phyloP scores from a whole-genome alignment of 2,888 invertebrate species.

The Thymelicus sylvestris region DNA sequence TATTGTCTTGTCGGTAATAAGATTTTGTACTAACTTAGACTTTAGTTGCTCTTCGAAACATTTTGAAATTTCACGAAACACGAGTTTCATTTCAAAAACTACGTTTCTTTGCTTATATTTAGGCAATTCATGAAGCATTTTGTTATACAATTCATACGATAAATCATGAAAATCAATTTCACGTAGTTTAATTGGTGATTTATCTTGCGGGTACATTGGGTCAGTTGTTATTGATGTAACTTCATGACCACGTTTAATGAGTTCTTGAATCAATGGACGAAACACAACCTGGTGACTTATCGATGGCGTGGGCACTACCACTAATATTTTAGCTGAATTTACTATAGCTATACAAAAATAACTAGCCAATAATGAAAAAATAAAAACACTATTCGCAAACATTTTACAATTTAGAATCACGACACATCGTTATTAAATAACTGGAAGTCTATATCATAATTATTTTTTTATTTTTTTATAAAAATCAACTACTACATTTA shows the following conservation, averaged over 20 bases:
- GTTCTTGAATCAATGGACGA: conserved; percentile 1
- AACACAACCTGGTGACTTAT: conserved; percentile 35
- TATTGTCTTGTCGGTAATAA: not conserved
- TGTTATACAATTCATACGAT: not conserved
- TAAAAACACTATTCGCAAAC: not conserved
- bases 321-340: not conserved
- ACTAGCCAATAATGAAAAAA: not conserved
- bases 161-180: conserved; percentile 5
- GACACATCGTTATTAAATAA: no score
- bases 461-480: no score
- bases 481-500: no score
- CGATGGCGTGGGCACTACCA: not conserved
- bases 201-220: not conserved
- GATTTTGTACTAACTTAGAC: not conserved
- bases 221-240: conserved; percentile 5
- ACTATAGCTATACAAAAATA: not conserved
- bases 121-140: not conserved
- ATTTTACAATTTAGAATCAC: not conserved
- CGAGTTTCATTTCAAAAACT: not conserved
- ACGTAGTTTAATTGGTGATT: not conserved
- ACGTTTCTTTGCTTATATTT: not conserved
- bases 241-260: not conserved
- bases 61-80: not conserved
- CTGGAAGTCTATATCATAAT: no score
- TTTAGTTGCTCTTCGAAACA: not conserved